Evolutionary conservation across 2,113 vertebrate genomes (phyloP), one percentile per base, ranked within the genome.

Genomic region (Oncorhynchus nerka): DNA sequence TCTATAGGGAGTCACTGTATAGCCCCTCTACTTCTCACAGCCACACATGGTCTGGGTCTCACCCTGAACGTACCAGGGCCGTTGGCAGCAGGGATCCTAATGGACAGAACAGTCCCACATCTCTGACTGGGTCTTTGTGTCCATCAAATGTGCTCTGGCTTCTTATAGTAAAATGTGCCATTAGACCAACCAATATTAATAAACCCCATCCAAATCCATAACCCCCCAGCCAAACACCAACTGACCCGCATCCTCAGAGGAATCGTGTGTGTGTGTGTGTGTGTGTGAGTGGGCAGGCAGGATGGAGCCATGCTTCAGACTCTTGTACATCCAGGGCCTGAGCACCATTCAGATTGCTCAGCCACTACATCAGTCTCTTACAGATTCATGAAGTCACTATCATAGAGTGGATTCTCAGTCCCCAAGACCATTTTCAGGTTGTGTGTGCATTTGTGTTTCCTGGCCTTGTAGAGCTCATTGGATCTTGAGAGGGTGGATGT

Each of bases 281-380:
- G 7, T 64, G 9, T 72, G 67, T 34, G 7, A 59, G 9, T 72
- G 19, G 66, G 73, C 13, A 22, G 48, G 68, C 71, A 75, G 84
- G 73, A 74, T 68, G 65, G 22, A 30, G 30, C 7, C 68, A 19
- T 73, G 74, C 69, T 87, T 83, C 71, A 77, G 79, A 80, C 73
- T 19, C 19, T 70, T 75, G 73, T 80, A 61, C 75, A 79, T 59
- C 57, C 13, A 69, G 84, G 79, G 15, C 69, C 71, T n/a, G 82
- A 87, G 82, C 77, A 87, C 86, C 78, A 88, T 90, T 90, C 89
- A 65, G 76, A 81, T 90, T 91, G 90, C 91, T 90, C 76, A 74
- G 16, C 72, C 85, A 86, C 19, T 49, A 11, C 49, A 51, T 16
- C 76, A 68, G 85, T 51, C 87, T 79, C 84, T 77, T 83, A 73